Conservation (phyloP, 2,113 vertebrate species). For the Aldabrachelys gigantea region DNA sequence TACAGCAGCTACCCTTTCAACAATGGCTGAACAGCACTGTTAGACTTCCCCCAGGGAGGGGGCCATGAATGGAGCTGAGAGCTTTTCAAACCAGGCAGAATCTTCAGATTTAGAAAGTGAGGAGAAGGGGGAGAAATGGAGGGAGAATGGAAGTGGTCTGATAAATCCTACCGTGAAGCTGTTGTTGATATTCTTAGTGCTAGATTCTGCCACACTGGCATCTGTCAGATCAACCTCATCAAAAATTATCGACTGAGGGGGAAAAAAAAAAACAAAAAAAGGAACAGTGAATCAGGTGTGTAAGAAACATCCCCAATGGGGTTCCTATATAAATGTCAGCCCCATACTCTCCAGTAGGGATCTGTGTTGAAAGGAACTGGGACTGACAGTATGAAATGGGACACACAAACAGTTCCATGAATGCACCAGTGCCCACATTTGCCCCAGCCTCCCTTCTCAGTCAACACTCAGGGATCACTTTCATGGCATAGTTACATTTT, state of each 20-base stretch:
- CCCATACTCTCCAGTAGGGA: not conserved
- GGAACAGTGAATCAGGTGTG: not conserved
- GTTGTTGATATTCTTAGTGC: slow-evolving; percentile 99
- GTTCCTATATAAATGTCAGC: not conserved
- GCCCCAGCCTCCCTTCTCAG: not conserved
- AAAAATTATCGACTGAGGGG: slow-evolving; percentile 95
- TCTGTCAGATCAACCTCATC: slow-evolving; percentile 97
- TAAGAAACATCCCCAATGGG: not conserved
- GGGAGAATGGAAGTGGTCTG: not conserved
- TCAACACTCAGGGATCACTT: not conserved
- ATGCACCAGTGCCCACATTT: not conserved
- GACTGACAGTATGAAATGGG: not conserved
- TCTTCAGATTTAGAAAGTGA: not conserved
- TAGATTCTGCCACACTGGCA: slow-evolving; percentile 96
- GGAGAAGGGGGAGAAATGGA: not conserved
- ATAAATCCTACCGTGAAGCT: slow-evolving; percentile 93
- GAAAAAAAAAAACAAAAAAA: slow-evolving; percentile 26
- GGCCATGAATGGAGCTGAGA: not conserved
- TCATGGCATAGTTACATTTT: not conserved
- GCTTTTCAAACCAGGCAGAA: not conserved
- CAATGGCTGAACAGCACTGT: not conserved
- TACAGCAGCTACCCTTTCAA: not conserved
- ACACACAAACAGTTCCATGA: not conserved
- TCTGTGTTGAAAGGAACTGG: not conserved
- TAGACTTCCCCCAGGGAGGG: not conserved